Evolutionary conservation across 2,888 invertebrate species (phyloP), one percentile per base, ranked within the genome.

Genomic region (Acanthopleura granulata): DNA sequence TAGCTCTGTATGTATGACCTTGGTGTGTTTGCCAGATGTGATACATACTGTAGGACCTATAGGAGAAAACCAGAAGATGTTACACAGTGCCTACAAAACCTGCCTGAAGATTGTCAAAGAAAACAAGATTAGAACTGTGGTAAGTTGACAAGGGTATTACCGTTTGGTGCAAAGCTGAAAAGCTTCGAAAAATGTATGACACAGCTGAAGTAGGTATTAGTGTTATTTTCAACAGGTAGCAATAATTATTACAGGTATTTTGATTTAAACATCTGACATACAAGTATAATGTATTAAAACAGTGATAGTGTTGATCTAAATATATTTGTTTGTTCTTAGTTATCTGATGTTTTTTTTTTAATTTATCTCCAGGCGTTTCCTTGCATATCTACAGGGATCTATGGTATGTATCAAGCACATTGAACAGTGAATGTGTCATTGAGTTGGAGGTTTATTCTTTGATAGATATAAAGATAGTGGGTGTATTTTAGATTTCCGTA

Each of bases 321-420:
- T 6, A 6, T 40, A 40, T 40, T 6, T 3, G 9, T 40, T 40
- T 40, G 3, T 9, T 40, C 12, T 49, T 50, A 15, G 0, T 49
- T 11, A n/a, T 18, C 1, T 57, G 12, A 57, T 22, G 3, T 57
- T n/a, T 74, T 69, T 71, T 62, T 57, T 61, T 69, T 27, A 71
- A 74, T 62, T 76, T 70, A 79, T 57, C 87, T 87, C 50, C 83
- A 93, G 92, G 92, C 96, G 0, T 96, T 97, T 88, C 96, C 96
- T 0, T 97, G 97, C 87, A 95, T 97, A 86, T 95, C 96, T 0
- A 97, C 97, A 6, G 97, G 97, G n/a, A 93, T 97, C 78, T 97
- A 95, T 89, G 95, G 92, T 92, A 87, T 87, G 89, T 85, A 9
- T 74, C 40, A 40, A 40, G 9, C 40, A 40, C 40, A 40, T 40